Conservation (phyloP, 2,888 invertebrate genomes). For the Eupithecia subumbrata region DNA sequence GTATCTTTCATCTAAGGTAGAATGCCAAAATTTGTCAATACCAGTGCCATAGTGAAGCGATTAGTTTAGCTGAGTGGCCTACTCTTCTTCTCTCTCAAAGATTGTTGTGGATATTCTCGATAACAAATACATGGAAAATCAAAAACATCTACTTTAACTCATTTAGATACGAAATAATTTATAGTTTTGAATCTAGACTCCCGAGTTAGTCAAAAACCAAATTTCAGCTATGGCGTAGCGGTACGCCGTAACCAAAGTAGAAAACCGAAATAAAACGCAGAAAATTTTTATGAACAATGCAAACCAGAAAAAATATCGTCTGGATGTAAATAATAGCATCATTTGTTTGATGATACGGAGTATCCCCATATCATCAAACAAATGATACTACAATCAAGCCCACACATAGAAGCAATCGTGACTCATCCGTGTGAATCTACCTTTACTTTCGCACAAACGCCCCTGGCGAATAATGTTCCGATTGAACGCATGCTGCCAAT, state of each 20-base stretch:
- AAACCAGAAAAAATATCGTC: not conserved
- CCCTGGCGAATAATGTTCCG: constrained; percentile 35
- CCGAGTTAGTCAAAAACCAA: not conserved
- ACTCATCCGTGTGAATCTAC: not conserved
- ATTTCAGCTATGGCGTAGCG: not conserved
- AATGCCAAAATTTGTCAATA: too few species aligned
- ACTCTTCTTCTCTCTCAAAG: too few species aligned
- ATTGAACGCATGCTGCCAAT: constrained; percentile 31
- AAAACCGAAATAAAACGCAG: not conserved
- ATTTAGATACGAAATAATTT: not conserved
- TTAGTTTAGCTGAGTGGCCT: too few species aligned
- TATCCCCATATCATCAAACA: not conserved
- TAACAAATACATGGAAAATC: too few species aligned
- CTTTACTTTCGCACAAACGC: constrained; percentile 20
- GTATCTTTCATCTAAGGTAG: too few species aligned
- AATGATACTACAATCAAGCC: not conserved
- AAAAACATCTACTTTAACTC: too few species aligned
- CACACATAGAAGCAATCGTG: not conserved
- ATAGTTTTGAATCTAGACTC: too few species aligned
- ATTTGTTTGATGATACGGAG: too few species aligned
- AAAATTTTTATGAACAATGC: not conserved
- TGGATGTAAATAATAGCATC: not conserved
- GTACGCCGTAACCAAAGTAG: not conserved
- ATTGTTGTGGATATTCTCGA: too few species aligned
- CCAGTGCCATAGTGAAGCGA: too few species aligned